A percentile compares a stretch with the other conserved stretches of the same genome.
phyloP scores from a whole-genome alignment of 2,797 vertebrate species.

The Philypnodon macrostomus region DNA sequence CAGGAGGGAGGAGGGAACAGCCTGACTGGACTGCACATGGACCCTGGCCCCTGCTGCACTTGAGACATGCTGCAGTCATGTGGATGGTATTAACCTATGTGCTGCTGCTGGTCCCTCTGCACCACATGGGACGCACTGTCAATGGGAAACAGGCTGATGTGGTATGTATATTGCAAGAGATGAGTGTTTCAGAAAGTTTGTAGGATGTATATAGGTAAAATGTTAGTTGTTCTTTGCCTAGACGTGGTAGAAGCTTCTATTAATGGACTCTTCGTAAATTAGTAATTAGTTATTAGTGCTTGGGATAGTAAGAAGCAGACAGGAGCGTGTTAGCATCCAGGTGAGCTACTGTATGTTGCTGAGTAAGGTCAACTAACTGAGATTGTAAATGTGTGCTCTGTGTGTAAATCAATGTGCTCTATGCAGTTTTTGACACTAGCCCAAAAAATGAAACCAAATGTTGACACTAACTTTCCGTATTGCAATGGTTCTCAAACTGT shows the following conservation, averaged over 20 bases:
- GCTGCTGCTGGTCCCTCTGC: slow-evolving; percentile 50
- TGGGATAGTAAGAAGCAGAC: neutral
- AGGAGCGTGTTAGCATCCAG: neutral
- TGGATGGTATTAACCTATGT: slow-evolving; percentile 43
- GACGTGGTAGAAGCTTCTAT: too few species aligned
- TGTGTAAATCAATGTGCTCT: too few species aligned
- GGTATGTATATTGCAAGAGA: slow-evolving; percentile 43
- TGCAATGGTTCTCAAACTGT: too few species aligned
- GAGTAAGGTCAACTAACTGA: too few species aligned
- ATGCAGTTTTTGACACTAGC: too few species aligned
- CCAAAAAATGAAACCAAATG: too few species aligned
- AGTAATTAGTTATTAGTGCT: neutral
- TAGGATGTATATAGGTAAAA: slow-evolving; percentile 2
- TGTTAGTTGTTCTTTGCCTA: too few species aligned
- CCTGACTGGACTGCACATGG: slow-evolving; percentile 25
- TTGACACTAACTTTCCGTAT: too few species aligned
- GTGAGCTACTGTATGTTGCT: neutral
- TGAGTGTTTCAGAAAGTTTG: neutral
- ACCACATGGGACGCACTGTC: slow-evolving; percentile 36
- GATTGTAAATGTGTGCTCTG: too few species aligned
- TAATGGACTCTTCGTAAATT: neutral
- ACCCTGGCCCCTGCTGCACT: slow-evolving; percentile 31
- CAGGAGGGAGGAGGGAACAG: slow-evolving; percentile 44
- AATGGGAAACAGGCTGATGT: slow-evolving; percentile 33
- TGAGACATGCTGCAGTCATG: slow-evolving; percentile 54